Evolutionary conservation across 2,113 vertebrate species (phyloP).

Genomic region (Oreochromis spilurus): DNA sequence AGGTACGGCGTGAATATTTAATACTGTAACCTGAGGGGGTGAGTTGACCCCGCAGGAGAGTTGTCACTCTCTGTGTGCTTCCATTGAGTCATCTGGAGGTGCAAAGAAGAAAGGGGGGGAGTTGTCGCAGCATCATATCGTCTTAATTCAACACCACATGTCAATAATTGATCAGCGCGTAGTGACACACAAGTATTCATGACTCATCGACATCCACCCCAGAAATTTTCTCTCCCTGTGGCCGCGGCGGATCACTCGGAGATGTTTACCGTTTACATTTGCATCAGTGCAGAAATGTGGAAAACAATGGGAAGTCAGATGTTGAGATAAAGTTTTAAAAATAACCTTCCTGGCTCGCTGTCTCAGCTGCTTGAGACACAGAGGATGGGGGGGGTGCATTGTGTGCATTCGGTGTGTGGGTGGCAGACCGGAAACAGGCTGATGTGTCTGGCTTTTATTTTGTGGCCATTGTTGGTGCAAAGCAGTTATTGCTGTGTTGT

Average conservation of each 20-base stretch:
- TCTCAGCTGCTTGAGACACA: not conserved
- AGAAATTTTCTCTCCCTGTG: not conserved
- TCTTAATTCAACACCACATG: slow-evolving; percentile 11
- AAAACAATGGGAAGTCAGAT: slow-evolving; percentile 51
- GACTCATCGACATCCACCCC: not conserved
- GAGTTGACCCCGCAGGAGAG: slow-evolving; percentile 31
- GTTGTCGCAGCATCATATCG: not conserved
- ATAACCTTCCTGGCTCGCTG: slow-evolving; percentile 11
- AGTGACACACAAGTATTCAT: slow-evolving; percentile 4
- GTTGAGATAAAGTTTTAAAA: slow-evolving; percentile 35
- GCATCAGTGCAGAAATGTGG: slow-evolving; percentile 1
- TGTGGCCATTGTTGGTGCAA: not conserved
- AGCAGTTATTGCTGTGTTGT: not conserved
- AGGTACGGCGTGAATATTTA: slow-evolving; percentile 69
- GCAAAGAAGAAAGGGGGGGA: not conserved
- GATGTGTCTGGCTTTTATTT: slow-evolving; percentile 34
- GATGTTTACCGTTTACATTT: slow-evolving; percentile 34
- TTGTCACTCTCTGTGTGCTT: slow-evolving; percentile 13
- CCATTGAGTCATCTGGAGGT: slow-evolving; percentile 24
- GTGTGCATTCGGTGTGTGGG: not conserved
- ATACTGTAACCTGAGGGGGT: slow-evolving; percentile 66
- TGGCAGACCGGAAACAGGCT: slow-evolving; percentile 7
- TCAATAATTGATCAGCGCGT: slow-evolving; percentile 31
- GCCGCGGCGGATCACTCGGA: not conserved
- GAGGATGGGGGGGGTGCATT: not conserved